Evolutionary conservation across 2,888 invertebrate species (phyloP).

Genomic region (Ypsolopha scabrella): DNA sequence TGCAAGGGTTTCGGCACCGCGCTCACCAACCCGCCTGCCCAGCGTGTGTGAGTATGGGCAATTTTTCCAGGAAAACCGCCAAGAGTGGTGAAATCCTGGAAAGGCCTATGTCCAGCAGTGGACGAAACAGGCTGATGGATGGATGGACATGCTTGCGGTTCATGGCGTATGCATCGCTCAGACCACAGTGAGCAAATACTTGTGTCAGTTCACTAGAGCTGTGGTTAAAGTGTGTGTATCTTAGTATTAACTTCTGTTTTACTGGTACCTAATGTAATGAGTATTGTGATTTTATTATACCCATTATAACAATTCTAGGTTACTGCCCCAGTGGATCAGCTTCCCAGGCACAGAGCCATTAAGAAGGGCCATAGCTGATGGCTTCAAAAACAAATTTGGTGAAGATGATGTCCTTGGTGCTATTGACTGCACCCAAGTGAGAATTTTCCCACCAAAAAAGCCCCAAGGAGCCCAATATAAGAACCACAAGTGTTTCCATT

Average conservation of each 20-base stretch:
- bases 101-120: no score
- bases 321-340: not conserved
- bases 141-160: no score
- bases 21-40: no score
- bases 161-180: not conserved
- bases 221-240: conserved; percentile 1
- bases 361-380: not conserved
- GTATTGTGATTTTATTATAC: not conserved
- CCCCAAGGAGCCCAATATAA: not conserved
- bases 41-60: no score
- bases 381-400: not conserved
- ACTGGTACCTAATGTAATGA: no score
- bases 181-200: conserved; percentile 5
- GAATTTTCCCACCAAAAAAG: not conserved
- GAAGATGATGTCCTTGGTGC: not conserved
- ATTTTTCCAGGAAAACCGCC: no score
- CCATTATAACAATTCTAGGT: no score
- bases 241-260: not conserved
- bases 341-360: not conserved
- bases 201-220: conserved; percentile 1
- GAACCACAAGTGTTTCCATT: not conserved
- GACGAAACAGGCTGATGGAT: no score
- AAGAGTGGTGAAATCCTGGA: no score
- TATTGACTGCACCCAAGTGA: conserved; percentile 2
- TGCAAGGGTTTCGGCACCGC: no score